Conservation (phyloP, 2,113 vertebrate species). For the Lepisosteus oculatus region DNA sequence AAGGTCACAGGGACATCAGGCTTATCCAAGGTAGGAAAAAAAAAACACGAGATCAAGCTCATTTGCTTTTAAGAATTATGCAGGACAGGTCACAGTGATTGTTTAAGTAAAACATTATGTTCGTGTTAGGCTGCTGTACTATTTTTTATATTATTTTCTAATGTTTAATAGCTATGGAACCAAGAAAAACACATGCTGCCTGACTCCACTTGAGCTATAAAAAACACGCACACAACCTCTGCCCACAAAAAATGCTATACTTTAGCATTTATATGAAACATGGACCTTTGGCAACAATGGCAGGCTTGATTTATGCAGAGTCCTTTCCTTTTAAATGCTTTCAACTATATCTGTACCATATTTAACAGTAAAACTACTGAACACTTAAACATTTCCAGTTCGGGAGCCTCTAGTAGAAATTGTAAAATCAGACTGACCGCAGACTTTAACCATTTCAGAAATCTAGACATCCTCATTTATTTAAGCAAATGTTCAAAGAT, state of each 20-base stretch:
- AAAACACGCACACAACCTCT: conserved; percentile 29
- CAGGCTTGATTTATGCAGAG: conserved; percentile 26
- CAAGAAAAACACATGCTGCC: conserved; percentile 33
- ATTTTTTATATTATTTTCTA: too few species aligned
- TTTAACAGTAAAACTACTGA: conserved; percentile 43
- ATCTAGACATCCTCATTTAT: conserved; percentile 11
- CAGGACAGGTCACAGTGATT: conserved; percentile 4
- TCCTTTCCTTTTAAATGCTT: conserved; percentile 29
- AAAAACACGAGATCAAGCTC: background rate
- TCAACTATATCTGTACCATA: conserved; percentile 44
- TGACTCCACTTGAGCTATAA: conserved; percentile 34
- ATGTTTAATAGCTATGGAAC: conserved; percentile 25
- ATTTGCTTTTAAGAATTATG: too few species aligned
- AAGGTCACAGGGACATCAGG: background rate
- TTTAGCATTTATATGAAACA: conserved; percentile 41
- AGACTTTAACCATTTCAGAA: background rate
- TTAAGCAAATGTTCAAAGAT: background rate
- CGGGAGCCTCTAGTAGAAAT: conserved; percentile 15
- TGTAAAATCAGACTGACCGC: conserved; percentile 27
- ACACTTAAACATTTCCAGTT: conserved; percentile 29
- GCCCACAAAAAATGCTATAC: conserved; percentile 31
- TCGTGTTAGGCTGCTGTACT: background rate
- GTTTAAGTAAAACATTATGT: conserved; percentile 45
- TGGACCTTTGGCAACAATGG: conserved; percentile 36
- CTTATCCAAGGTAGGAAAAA: background rate